These are phyloP conservation scores for Carpatolechia fugitivella DNA, from an alignment of 2,888 invertebrate species.

Conservation along the genomic window DNA sequence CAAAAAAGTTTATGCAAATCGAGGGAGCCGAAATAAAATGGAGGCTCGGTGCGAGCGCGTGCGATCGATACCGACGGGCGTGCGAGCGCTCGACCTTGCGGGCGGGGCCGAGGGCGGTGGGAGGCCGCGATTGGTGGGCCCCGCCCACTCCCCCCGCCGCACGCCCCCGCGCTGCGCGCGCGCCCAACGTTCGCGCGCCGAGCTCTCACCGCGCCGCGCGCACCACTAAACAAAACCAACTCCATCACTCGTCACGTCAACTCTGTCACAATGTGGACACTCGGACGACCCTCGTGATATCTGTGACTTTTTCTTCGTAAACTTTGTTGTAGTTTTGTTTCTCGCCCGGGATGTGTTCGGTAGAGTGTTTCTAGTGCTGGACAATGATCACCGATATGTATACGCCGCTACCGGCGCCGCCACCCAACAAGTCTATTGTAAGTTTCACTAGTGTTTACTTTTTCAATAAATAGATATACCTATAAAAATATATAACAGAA, in stretches of 20 bases:
- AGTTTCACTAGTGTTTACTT: conserved; percentile 36
- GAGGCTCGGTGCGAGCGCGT: conserved; percentile 66
- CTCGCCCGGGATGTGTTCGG: conserved; percentile 26
- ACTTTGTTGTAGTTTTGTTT: conserved; percentile 1
- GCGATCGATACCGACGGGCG: conserved; percentile 67
- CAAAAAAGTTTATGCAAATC: conserved; percentile 77
- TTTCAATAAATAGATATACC: not conserved
- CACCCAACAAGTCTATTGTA: conserved; percentile 63
- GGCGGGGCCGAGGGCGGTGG: conserved; percentile 70
- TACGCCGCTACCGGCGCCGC: conserved; percentile 67
- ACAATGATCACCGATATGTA: conserved; percentile 76
- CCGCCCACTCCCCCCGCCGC: conserved; percentile 46
- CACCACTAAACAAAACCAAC: conserved; percentile 26
- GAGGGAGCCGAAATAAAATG: conserved; percentile 75
- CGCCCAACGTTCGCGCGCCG: conserved; percentile 36
- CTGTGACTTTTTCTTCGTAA: conserved; percentile 29
- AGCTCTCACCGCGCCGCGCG: conserved; percentile 26
- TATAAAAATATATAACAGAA: no score
- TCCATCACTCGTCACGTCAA: conserved; percentile 12
- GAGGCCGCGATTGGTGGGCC: conserved; percentile 65
- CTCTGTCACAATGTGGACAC: conserved; percentile 35
- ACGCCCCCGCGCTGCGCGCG: conserved; percentile 33
- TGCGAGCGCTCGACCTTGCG: conserved; percentile 60
- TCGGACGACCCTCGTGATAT: not conserved
- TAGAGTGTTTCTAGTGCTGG: conserved; percentile 48